Evolutionary conservation across 2,888 invertebrate genomes (phyloP).

Genomic region (Ophion ventricosus): DNA sequence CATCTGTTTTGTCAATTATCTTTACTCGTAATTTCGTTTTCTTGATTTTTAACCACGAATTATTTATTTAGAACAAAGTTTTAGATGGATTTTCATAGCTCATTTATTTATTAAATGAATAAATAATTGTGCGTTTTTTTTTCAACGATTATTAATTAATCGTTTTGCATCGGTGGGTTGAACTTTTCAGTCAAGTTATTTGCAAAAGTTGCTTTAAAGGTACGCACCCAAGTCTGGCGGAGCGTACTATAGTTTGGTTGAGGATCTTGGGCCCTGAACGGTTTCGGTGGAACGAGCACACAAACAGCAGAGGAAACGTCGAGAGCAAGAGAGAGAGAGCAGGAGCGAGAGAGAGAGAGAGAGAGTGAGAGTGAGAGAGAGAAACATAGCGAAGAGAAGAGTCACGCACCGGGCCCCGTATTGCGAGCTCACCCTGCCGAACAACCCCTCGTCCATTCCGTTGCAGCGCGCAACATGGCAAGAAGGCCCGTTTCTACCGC

Average conservation of each 20-base stretch:
- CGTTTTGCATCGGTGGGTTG: no score
- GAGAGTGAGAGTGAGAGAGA: conserved; percentile 38
- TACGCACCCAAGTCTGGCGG: background rate
- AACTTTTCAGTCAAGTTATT: background rate
- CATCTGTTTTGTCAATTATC: background rate
- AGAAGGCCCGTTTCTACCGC: conserved; percentile 38
- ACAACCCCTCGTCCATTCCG: conserved; percentile 78
- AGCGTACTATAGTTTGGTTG: background rate
- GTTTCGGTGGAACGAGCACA: conserved; percentile 42
- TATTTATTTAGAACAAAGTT: background rate
- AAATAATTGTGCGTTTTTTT: background rate
- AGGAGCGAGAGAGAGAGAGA: conserved; percentile 18
- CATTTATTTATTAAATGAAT: no score
- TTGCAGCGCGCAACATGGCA: conserved; percentile 48
- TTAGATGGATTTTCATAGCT: no score
- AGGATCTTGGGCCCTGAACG: conserved; percentile 23
- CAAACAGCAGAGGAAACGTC: conserved; percentile 1
- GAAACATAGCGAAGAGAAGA: conserved; percentile 39
- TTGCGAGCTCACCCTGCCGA: conserved; percentile 73
- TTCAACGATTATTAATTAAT: background rate
- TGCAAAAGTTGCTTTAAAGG: background rate
- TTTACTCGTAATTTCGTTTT: background rate
- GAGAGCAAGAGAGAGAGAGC: conserved; percentile 8
- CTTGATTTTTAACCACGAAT: background rate
- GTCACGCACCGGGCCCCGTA: conserved; percentile 77